Conservation (phyloP, 2,888 invertebrate genomes). For the Hermodice carunculata region DNA sequence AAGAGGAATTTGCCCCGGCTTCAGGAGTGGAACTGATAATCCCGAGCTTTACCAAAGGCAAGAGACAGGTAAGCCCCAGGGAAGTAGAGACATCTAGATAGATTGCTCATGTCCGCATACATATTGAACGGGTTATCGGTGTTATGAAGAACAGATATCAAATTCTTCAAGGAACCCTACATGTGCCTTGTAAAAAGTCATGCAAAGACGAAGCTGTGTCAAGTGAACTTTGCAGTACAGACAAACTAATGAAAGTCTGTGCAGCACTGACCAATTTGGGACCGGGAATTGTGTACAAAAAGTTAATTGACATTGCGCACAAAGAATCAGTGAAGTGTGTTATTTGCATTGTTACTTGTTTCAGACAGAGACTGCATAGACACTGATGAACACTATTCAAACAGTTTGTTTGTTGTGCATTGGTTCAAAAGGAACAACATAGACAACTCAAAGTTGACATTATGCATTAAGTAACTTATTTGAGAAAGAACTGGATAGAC, state of each 20-base stretch:
- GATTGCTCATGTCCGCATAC: conserved; percentile 35
- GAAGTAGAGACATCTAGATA: conserved; percentile 38
- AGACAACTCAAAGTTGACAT: too few relatives aligned
- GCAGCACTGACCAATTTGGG: background rate
- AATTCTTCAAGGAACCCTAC: conserved; percentile 36
- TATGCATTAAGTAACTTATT: too few relatives aligned
- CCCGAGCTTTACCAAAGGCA: conserved; percentile 37
- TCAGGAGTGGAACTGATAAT: conserved; percentile 36
- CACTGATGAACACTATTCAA: too few relatives aligned
- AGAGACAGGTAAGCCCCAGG: conserved; percentile 34
- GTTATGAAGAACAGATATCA: conserved; percentile 36
- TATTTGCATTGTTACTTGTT: too few relatives aligned
- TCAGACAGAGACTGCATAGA: too few relatives aligned
- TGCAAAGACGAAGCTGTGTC: background rate
- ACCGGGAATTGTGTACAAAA: background rate
- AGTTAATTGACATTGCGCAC: too few relatives aligned
- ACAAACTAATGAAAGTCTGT: background rate
- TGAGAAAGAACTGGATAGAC: too few relatives aligned
- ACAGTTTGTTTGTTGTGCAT: too few relatives aligned
- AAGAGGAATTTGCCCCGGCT: conserved; percentile 36
- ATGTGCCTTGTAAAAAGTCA: conserved; percentile 19
- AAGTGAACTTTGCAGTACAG: background rate
- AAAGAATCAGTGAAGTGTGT: too few relatives aligned
- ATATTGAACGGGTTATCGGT: conserved; percentile 41
- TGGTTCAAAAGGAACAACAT: too few relatives aligned